Evolutionary conservation across 2,888 invertebrate genomes (phyloP), one percentile per base, ranked within the genome.

Genomic region (Clanis bilineata): DNA sequence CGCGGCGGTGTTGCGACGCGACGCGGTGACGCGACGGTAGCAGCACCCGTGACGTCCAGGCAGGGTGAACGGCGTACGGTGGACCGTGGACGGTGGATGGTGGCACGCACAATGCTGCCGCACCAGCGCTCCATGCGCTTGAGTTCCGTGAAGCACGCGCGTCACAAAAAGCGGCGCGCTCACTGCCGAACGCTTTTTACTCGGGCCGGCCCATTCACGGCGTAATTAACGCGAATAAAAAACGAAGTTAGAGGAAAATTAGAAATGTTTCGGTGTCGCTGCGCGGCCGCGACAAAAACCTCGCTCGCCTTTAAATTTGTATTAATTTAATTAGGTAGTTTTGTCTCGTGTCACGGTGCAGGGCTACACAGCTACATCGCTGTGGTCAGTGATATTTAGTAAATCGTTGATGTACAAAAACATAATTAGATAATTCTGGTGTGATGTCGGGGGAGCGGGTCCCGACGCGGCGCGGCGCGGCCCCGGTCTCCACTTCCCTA

Each of bases 151-250:
- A 85, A 78, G 83, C 86, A 88, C 87, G 87, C 86, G 82, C 86
- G 72, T 32, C 67, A 79, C 72, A 80, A 82, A 80, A 81, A 80
- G 56, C 57, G 32, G 38, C 56, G 62, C 64, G 60, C 61, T 63
- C 65, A 56, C 60, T 68, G 62, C 61, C 66, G 60, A 63, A 65
- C 69, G 66, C 65, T 71, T 74, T 77, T 77, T 77, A 72, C 74
- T 67, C 65, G 38, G 66, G 62, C 60, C 67, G 60, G 63, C 69
- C 85, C 84, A 90, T 91, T 91, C 90, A 89, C 81, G 73, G 71
- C 82, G 78, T 89, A 90, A 90, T 91, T 89, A 88, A 88, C 81
- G 86, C 83, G 77, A 66, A 75, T 78, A 90, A 90, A 90, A 90
- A 90, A 85, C 74, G 72, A 65, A 69, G 70, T 77, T 80, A 80